These are phyloP conservation scores for Epirrhoe tristata DNA, from an alignment of 2,888 invertebrate species.

Conservation along the genomic window DNA sequence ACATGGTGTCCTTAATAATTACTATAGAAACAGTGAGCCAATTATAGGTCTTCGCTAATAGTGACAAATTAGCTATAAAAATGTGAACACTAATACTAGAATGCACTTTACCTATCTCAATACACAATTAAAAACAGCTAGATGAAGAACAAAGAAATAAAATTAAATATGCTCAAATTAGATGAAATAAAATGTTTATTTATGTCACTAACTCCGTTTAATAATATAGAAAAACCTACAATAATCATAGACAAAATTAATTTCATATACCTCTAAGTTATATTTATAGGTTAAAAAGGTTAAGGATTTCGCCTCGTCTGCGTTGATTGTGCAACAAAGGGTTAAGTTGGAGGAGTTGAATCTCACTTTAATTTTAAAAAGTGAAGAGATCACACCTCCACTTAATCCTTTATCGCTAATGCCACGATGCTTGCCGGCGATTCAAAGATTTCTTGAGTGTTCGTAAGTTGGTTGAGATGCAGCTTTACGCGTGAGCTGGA, in stretches of 20 bases:
- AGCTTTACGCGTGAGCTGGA: constrained; percentile 84
- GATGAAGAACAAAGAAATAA: background rate
- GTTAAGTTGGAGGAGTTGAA: constrained; percentile 87
- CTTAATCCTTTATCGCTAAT: constrained; percentile 78
- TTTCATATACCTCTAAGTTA: background rate
- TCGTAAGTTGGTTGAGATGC: constrained; percentile 41
- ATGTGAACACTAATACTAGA: no score
- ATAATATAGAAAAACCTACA: background rate
- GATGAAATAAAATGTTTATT: background rate
- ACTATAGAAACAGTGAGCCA: no score
- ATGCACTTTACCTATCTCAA: no score
- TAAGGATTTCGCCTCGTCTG: constrained; percentile 38
- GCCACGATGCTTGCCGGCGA: constrained; percentile 10
- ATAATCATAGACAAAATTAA: background rate
- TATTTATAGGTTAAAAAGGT: background rate
- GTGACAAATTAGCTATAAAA: no score
- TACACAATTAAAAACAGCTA: no score
- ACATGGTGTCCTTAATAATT: no score
- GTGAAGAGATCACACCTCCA: constrained; percentile 87
- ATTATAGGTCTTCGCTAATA: no score
- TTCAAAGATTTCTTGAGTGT: background rate
- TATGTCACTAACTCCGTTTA: background rate
- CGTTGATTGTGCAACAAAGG: constrained; percentile 70
- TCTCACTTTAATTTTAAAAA: constrained; percentile 85
- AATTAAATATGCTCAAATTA: background rate